These are phyloP conservation scores for Ormyrus thymus DNA, from an alignment of 2,888 invertebrate species.

Conservation along the genomic window DNA sequence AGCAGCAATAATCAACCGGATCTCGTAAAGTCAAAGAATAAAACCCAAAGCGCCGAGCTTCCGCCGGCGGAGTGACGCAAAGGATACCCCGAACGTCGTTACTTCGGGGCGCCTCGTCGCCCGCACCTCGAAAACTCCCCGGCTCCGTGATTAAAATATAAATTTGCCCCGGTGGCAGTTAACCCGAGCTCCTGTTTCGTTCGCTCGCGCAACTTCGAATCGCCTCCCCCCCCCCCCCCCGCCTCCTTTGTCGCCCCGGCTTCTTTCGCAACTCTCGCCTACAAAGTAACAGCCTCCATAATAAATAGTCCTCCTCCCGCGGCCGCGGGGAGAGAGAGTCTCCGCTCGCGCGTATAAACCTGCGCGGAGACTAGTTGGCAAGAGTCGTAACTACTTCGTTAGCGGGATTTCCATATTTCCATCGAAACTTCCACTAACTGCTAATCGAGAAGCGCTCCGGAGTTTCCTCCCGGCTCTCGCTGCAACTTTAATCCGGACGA, in stretches of 20 bases:
- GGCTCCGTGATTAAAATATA: conserved; percentile 27
- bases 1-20: too few relatives aligned
- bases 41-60: too few relatives aligned
- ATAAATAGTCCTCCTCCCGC: too few relatives aligned
- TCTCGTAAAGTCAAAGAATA: too few relatives aligned
- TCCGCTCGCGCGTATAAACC: conserved; percentile 5
- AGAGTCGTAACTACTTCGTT: conserved; percentile 44
- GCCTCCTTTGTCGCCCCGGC: conserved; percentile 1
- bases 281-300: too few relatives aligned
- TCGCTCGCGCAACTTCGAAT: background rate
- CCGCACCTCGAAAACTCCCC: background rate
- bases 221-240: background rate
- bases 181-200: too few relatives aligned
- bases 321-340: background rate
- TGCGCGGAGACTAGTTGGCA: conserved; percentile 3
- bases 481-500: conserved; percentile 15
- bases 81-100: conserved; percentile 9
- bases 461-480: background rate
- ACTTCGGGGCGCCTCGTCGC: background rate
- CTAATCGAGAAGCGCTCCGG: background rate
- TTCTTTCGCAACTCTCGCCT: background rate
- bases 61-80: too few relatives aligned
- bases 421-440: conserved; percentile 20
- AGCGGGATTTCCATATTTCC: conserved; percentile 51
- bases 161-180: conserved; percentile 1